phyloP scores from a whole-genome alignment of 2,888 invertebrate species.

The Acrocyrtus sp. region DNA sequence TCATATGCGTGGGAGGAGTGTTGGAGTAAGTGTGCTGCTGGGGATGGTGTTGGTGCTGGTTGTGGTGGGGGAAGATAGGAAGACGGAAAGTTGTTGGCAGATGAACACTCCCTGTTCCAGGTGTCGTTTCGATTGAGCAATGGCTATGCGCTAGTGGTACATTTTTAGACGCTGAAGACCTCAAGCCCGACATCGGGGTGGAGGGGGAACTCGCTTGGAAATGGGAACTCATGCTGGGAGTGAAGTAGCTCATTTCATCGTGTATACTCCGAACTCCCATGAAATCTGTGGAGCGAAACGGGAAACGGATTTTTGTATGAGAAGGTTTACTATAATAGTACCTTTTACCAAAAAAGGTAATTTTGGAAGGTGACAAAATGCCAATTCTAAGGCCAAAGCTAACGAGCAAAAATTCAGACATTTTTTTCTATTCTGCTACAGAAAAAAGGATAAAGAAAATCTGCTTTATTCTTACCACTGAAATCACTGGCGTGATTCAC shows the following conservation, averaged over 20 bases:
- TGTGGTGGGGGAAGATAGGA: conserved; percentile 42
- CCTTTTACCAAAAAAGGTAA: no score
- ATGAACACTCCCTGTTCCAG: conserved; percentile 41
- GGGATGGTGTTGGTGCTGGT: no score
- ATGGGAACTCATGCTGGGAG: conserved; percentile 47
- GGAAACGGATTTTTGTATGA: no score
- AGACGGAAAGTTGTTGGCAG: conserved; percentile 47
- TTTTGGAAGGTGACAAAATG: no score
- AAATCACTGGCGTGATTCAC: conserved; percentile 62
- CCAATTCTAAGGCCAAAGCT: no score
- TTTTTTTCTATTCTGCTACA: not conserved
- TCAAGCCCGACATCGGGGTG: conserved; percentile 46
- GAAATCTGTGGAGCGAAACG: conserved; percentile 60
- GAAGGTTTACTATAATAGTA: no score
- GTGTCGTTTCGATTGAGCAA: conserved; percentile 49
- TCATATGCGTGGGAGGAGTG: conserved; percentile 27
- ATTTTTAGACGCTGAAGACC: conserved; percentile 39
- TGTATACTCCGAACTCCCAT: conserved; percentile 57
- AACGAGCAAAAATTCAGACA: not conserved
- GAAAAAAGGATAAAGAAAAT: conserved; percentile 1
- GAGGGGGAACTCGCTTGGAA: conserved; percentile 56
- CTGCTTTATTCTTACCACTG: conserved; percentile 55
- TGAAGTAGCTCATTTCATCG: conserved; percentile 58
- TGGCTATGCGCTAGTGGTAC: conserved; percentile 46
- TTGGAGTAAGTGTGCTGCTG: conserved; percentile 46